Conservation (phyloP, 2,797 vertebrate genomes). For the Clarias platycephalus region DNA sequence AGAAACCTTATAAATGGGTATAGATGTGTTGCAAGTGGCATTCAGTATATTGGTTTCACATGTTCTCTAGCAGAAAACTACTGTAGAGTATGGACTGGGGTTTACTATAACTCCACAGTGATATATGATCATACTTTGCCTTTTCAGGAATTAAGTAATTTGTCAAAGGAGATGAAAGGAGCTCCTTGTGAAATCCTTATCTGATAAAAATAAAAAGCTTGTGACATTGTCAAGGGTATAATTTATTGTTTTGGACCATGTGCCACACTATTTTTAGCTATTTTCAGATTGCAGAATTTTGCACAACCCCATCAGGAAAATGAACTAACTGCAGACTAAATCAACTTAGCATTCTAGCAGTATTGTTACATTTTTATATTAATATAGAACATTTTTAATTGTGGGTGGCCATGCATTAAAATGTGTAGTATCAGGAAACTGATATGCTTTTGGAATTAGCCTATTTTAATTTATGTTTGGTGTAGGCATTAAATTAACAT, state of each 20-base stretch:
- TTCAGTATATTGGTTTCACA: not conserved
- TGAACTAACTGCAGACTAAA: not conserved
- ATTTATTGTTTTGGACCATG: constrained; percentile 62
- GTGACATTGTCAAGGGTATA: constrained; percentile 66
- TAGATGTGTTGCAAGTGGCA: not conserved
- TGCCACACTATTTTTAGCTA: constrained; percentile 43
- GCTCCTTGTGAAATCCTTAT: constrained; percentile 56
- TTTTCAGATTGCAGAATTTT: constrained; percentile 62
- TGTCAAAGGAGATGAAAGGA: constrained; percentile 60
- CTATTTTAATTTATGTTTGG: not conserved
- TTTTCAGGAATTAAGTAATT: constrained; percentile 59
- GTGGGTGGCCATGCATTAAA: not conserved
- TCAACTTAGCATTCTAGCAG: not conserved
- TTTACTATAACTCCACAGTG: constrained; percentile 45
- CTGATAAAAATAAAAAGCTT: constrained; percentile 63
- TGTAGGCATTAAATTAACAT: not conserved
- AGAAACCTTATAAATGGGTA: not conserved
- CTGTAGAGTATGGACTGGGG: constrained; percentile 50
- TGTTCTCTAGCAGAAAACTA: constrained; percentile 10
- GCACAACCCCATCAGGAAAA: constrained; percentile 18
- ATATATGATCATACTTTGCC: constrained; percentile 62
- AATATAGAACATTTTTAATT: not conserved
- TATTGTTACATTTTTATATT: not conserved
- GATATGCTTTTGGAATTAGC: not conserved
- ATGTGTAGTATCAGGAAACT: not conserved